Evolutionary conservation across 2,888 invertebrate species (phyloP), one percentile per base, ranked within the genome.

Genomic region (Tinea trinotella): DNA sequence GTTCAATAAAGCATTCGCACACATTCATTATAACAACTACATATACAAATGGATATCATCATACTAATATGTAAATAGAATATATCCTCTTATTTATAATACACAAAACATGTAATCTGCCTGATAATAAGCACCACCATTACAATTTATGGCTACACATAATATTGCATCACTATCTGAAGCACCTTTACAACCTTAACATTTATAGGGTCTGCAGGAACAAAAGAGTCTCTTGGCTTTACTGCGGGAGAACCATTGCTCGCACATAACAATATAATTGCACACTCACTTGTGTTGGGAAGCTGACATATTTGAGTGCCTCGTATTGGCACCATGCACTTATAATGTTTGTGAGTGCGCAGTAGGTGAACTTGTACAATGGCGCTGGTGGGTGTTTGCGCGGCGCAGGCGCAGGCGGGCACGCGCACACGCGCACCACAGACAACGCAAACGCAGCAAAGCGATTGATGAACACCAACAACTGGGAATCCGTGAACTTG

Each of bases 281-380:
- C n/a, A 10, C 13, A 2, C 3, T 53, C 0, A 95, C 96, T 89
- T 99, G 98, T 50, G 98, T 97, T 1, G 99, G 99, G 75, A 99
- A 99, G 69, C 95, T 97, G 66, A 99, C 97, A 77, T 94, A 99
- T 76, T 99, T 99, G 48, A 99, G 88, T 17, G 99, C 99, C 82
- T 99, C 99, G 74, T 99, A 99, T 80, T 99, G 99, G 78, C 97
- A 99, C 99, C 99, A 99, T 50, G 98, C 97, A 72, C 98, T 98
- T 89, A 99, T 90, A 59, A 99, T 95, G 77, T 99, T 99, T 12
- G 98, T 97, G 66, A 99, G 91, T 2, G 98, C 96, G 69, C 98
- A 97, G 85, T 93, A 99, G 0, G 94, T 93, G 80, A 98, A 99
- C 82, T 97, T 95, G 79, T 96, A 98, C 9, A 98, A 87, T 0